Base-by-base conservation (phyloP, 2,113 vertebrate species). In the Zeus faber region DNA sequence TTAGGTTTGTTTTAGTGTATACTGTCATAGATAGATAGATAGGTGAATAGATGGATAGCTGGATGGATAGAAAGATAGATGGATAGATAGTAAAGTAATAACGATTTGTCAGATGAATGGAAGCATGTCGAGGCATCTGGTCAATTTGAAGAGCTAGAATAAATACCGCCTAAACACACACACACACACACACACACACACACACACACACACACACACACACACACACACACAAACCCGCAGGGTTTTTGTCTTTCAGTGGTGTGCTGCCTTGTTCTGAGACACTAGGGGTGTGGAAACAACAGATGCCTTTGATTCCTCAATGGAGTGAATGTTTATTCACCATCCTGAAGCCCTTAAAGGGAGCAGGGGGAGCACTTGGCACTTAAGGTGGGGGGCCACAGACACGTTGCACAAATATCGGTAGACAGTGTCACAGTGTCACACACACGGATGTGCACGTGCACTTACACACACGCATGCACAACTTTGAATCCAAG, bases 231-330 rank as follows among this genome's bases (percentile, higher is more conserved):
- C 33, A 37, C 13, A 14, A 3, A n/a, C 5, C 31, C 13, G 31
- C 0, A 4, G 3, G 31, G 33, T 37, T 11, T 29, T 29, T 5
- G 33, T 37, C 11, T n/a, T 11, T 37, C n/a, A n/a, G n/a, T n/a
- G n/a, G 33, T 37, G 33, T 37, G 6, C 27, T 29, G 27, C 4
- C 4, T 29, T 37, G 33, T n/a, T 14, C 13, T 37, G 11, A n/a
- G 33, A 14, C 33, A 37, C 11, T 37, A n/a, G 33, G 4, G 11
- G 13, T 37, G 33, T 14, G 11, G 33, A 4, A n/a, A 37, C 33
- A 37, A n/a, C 33, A 37, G 33, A 37, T 37, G 33, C 33, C 5
- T 33, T 37, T 37, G 33, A 37, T n/a, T 37, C 33, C 33, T 37
- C 33, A 37, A 37, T 37, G 5, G 33, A 14, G 27, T 14, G 6